Percentiles rank a stretch among this genome's conserved stretches.
Evolutionary conservation across 1,140 invertebrate species (phyloP).

Genomic region (Zaprionus gabonicus): DNA sequence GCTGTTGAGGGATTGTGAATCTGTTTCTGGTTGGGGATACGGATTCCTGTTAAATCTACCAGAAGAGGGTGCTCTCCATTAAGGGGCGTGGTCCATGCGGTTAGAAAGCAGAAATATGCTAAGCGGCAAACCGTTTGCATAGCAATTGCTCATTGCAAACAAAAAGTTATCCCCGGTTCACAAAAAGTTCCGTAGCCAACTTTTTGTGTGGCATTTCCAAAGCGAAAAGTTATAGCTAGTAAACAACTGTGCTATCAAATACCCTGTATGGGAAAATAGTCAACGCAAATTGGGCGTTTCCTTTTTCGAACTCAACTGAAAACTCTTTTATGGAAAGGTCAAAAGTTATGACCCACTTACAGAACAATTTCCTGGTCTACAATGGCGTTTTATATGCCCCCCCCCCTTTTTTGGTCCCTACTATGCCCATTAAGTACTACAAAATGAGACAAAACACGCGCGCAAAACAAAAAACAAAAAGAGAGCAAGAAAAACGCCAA

Average conservation of each 20-base stretch:
- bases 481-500: slow-evolving; percentile 21
- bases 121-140: slow-evolving; percentile 72
- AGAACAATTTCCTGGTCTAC: background rate
- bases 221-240: slow-evolving; percentile 1
- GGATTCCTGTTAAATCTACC: slow-evolving; percentile 68
- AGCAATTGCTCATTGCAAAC: slow-evolving; percentile 76
- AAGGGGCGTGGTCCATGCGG: slow-evolving; percentile 43
- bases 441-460: slow-evolving; percentile 49
- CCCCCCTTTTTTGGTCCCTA: background rate
- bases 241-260: background rate
- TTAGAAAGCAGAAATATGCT: slow-evolving; percentile 80
- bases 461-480: slow-evolving; percentile 53
- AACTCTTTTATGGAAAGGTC: background rate
- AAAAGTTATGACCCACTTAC: slow-evolving; percentile 9
- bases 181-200: slow-evolving; percentile 33
- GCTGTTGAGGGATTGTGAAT: slow-evolving; percentile 1
- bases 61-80: slow-evolving; percentile 35
- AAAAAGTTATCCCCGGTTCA: slow-evolving; percentile 31
- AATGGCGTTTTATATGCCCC: background rate
- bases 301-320: background rate
- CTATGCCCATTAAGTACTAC: slow-evolving; percentile 20
- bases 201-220: slow-evolving; percentile 26
- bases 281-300: background rate
- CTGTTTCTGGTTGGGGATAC: slow-evolving; percentile 9
- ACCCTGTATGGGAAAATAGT: slow-evolving; percentile 13